Evolutionary conservation across 2,797 vertebrate genomes (phyloP), one percentile per base, ranked within the genome.

Genomic region (Lepilemur ruficaudatus): DNA sequence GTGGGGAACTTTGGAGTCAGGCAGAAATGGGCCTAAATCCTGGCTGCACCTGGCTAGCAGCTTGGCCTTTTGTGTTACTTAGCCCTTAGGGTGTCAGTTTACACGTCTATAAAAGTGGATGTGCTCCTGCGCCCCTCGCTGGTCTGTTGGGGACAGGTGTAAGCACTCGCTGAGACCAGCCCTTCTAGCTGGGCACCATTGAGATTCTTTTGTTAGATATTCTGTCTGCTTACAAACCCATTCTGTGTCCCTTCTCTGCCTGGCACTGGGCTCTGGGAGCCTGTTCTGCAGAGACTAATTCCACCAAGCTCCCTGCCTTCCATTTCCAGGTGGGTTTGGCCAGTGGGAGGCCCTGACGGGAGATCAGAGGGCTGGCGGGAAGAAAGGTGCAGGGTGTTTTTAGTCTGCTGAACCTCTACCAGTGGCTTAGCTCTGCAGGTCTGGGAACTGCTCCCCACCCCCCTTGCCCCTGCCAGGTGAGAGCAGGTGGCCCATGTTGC

Each of bases 61-160:
- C 3, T 25, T 25, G 61, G 35, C 1, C 63, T 92, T 38, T 41
- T 4, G 7, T 15, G 43, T 35, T 46, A 13, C 41, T 52, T n/a
- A 43, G 78, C 20, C 17, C 72, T 61, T 67, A 35, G 59, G 10
- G n/a, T 15, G 43, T 84, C 57, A 20, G n/a, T 48, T 63, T 50
- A 5, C 25, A 0, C 15, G 72, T 70, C 48, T 76, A 5, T 23
- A 63, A 79, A 46, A n/a, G 48, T 0, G 5, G 59, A 13, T n/a
- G 12, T 30, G 63, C 43, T 61, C 32, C 1, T 4, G 35, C 7
- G 22, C 35, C 4, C 4, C 3, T 30, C 0, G 0, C 30, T 57
- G 87, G 70, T 38, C 70, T 84, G 38, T 22, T 52, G 41, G 48
- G 8, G 43, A 55, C 3, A 35, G 52, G 18, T 30, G 20, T 25